Base-by-base conservation (phyloP, 2,797 vertebrate species). In the Glyptemys insculpta region DNA sequence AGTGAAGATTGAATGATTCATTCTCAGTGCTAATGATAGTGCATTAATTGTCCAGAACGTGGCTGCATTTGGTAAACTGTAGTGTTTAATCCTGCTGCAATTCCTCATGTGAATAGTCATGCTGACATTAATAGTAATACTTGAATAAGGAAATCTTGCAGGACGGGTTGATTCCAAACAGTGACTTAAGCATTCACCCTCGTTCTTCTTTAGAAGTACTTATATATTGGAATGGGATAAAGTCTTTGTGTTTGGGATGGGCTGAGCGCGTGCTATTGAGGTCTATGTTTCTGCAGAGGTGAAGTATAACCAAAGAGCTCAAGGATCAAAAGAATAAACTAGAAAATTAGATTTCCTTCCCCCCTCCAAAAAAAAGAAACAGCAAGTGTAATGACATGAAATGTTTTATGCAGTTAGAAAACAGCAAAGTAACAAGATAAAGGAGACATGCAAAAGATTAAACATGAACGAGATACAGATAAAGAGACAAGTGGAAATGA, bases 401-500 rank as follows among this genome's bases (percentile, higher is more conserved):
- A 92, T 16, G 44, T 29, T 47, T 25, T 2, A 50, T 85, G 62
- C 76, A 79, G 29, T 25, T 56, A 86, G 81, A 85, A 95, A 93
- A 78, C 85, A 72, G 92, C 79, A 91, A 91, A 91, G 89, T 80
- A 94, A 68, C 4, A 11, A 2, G 56, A 14, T 76, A 83, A 37
- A 87, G 79, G 52, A 76, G 72, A 92, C 91, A 86, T 68, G 1
- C 47, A 68, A 91, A 56, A 79, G 29, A 65, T 53, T 1, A 82
- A 37, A 80, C 72, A 81, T 7, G 82, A 83, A 79, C 29, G 87
- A 49, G 53, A 29, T 0, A 23, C 1, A 89, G 85, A 92, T 59
- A 81, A 53, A 89, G 88, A 85, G 49, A 81, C 18, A 94, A 92
- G 95, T 25, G 53, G 49, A 90, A 91, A 3, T 18, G 47, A 80